Conservation (phyloP, 2,888 invertebrate genomes). For the Pachydiplax longipennis region DNA sequence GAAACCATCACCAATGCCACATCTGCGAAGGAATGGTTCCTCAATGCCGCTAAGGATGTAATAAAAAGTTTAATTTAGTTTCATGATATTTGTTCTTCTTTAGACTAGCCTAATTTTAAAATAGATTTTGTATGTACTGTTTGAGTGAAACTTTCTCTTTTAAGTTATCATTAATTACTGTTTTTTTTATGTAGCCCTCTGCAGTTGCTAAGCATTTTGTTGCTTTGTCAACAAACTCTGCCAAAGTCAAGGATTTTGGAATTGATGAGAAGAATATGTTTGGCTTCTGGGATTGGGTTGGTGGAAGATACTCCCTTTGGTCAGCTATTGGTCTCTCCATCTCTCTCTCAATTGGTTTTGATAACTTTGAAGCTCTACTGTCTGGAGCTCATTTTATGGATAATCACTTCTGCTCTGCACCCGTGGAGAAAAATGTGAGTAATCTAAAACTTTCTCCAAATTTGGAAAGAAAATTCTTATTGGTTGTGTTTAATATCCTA, state of each 20-base stretch:
- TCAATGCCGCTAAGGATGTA: constrained; percentile 85
- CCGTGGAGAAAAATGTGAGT: constrained; percentile 89
- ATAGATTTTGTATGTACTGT: neutral
- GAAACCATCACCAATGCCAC: constrained; percentile 99
- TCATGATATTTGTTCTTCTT: neutral
- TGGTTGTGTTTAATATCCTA: too few relatives aligned
- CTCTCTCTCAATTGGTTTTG: constrained; percentile 89
- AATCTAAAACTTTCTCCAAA: neutral
- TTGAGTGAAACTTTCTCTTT: neutral
- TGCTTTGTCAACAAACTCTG: constrained; percentile 93
- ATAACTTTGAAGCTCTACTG: constrained; percentile 91
- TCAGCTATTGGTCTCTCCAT: constrained; percentile 99
- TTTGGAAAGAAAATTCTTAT: too few relatives aligned
- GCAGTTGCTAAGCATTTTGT: constrained; percentile 98
- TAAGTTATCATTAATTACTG: too few relatives aligned
- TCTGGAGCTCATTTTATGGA: constrained; percentile 95
- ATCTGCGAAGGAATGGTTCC: constrained; percentile 96
- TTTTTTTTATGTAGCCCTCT: constrained; percentile 64
- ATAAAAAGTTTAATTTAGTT: constrained; percentile 47
- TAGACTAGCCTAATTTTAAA: neutral
- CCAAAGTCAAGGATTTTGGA: constrained; percentile 96
- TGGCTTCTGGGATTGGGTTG: constrained; percentile 99
- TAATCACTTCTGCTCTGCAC: constrained; percentile 86
- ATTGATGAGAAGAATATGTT: constrained; percentile 98
- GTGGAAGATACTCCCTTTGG: constrained; percentile 97